Evolutionary conservation across 2,797 vertebrate genomes (phyloP).

Genomic region (Enoplosus armatus): DNA sequence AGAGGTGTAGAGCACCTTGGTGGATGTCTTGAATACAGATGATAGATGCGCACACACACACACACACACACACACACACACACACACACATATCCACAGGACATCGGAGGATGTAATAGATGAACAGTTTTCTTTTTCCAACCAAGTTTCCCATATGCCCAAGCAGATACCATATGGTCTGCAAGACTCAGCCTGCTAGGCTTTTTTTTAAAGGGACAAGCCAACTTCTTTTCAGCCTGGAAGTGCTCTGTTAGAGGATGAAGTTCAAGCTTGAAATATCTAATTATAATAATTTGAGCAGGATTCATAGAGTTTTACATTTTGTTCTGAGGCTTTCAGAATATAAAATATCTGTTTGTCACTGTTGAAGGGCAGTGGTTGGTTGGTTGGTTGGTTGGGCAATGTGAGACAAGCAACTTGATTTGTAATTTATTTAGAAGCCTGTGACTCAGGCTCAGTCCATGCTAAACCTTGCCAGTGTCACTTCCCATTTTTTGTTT

Average conservation of each 20-base stretch:
- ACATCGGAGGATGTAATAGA: conserved; percentile 23
- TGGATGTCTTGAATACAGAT: conserved; percentile 68
- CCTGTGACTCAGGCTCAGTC: conserved; percentile 31
- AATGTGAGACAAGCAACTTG: conserved; percentile 5
- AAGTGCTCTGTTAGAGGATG: not conserved
- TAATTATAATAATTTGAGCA: too few species aligned
- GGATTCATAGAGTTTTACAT: too few species aligned
- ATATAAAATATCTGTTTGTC: too few species aligned
- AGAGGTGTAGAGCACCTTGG: conserved; percentile 58
- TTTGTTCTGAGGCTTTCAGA: too few species aligned
- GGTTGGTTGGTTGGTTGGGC: not conserved
- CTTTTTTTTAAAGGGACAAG: conserved; percentile 15
- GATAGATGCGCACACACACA: conserved; percentile 11
- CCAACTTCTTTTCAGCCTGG: not conserved
- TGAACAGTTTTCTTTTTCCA: conserved; percentile 5
- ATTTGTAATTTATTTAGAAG: conserved; percentile 39
- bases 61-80: conserved; percentile 20
- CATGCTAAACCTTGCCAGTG: conserved; percentile 24
- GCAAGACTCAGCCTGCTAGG: conserved; percentile 9
- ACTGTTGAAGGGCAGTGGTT: not conserved
- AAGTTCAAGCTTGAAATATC: not conserved
- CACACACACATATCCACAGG: conserved; percentile 21
- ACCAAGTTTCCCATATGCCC: conserved; percentile 47
- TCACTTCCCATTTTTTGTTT: conserved; percentile 27
- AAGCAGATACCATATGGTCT: conserved; percentile 52